Evolutionary conservation across 2,888 invertebrate genomes (phyloP).

Genomic region (Sarcophaga caerulescens): DNA sequence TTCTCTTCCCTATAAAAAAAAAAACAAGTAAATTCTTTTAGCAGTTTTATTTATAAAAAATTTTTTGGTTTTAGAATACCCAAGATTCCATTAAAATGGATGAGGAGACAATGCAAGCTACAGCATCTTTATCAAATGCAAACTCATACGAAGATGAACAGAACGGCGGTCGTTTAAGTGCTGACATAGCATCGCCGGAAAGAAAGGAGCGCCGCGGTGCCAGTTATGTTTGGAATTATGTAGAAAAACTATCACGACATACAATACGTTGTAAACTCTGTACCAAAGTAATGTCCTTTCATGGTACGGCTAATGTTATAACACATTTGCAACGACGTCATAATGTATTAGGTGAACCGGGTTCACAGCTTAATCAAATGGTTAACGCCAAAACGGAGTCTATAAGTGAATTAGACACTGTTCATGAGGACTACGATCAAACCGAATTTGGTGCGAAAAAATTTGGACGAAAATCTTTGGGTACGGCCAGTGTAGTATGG

Average conservation of each 20-base stretch:
- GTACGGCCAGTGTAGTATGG: constrained; percentile 73
- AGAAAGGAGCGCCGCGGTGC: constrained; percentile 72
- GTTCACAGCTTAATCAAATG: constrained; percentile 53
- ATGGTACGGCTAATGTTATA: constrained; percentile 76
- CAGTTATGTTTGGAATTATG: constrained; percentile 76
- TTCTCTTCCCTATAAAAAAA: too few species aligned
- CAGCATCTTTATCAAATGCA: constrained; percentile 57
- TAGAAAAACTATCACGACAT: constrained; percentile 73
- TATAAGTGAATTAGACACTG: constrained; percentile 24
- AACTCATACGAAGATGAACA: constrained; percentile 54
- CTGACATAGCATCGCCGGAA: constrained; percentile 47
- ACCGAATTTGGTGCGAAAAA: constrained; percentile 49
- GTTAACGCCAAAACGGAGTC: constrained; percentile 60
- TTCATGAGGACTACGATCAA: constrained; percentile 45
- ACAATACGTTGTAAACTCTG: constrained; percentile 74
- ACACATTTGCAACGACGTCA: constrained; percentile 75
- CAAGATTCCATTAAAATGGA: constrained; percentile 51
- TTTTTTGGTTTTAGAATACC: constrained; percentile 12
- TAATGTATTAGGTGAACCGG: constrained; percentile 71
- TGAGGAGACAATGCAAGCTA: constrained; percentile 66
- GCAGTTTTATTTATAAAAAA: too few species aligned
- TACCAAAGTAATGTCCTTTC: constrained; percentile 74
- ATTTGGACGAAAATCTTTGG: constrained; percentile 55
- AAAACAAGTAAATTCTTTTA: too few species aligned
- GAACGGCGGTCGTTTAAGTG: constrained; percentile 53